These are phyloP conservation scores for Chromoteleia sp. DNA, from an alignment of 2,888 invertebrate genomes.

Conservation along the genomic window DNA sequence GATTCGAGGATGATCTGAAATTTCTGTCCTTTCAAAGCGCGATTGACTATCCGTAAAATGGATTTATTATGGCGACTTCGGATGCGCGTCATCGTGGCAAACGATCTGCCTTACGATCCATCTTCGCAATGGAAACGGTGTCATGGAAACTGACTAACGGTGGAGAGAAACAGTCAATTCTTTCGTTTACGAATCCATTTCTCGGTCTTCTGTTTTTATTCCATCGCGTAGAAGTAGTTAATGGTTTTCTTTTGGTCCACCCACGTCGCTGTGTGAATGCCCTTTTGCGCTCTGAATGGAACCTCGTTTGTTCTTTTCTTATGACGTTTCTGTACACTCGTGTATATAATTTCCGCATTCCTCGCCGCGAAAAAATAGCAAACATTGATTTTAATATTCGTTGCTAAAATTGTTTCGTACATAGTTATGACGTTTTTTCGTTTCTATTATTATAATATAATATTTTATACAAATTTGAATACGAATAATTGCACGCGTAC, in stretches of 20 bases:
- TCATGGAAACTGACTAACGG: slow-evolving; percentile 72
- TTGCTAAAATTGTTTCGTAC: slow-evolving; percentile 1
- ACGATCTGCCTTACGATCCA: slow-evolving; percentile 76
- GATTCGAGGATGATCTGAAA: slow-evolving; percentile 11
- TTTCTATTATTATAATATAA: background rate
- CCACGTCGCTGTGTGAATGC: slow-evolving; percentile 73
- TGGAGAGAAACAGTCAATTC: slow-evolving; percentile 64
- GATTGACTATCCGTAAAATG: slow-evolving; percentile 72
- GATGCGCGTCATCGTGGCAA: slow-evolving; percentile 69
- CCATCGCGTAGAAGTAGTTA: slow-evolving; percentile 79
- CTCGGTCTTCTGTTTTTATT: slow-evolving; percentile 78
- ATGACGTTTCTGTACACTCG: slow-evolving; percentile 39
- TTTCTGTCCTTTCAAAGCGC: slow-evolving; percentile 40
- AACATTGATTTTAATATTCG: slow-evolving; percentile 30
- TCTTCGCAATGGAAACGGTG: slow-evolving; percentile 79
- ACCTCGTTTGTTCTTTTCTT: slow-evolving; percentile 53
- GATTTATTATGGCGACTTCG: slow-evolving; percentile 75
- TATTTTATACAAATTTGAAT: too few relatives aligned
- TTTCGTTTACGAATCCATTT: slow-evolving; percentile 65
- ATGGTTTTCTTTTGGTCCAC: slow-evolving; percentile 78
- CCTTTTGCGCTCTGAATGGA: slow-evolving; percentile 73
- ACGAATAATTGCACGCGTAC: too few relatives aligned
- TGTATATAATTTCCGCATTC: slow-evolving; percentile 45
- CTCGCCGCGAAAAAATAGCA: slow-evolving; percentile 30
- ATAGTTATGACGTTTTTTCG: background rate